phyloP scores from a whole-genome alignment of 2,888 invertebrate genomes.

The Diploptera punctata region DNA sequence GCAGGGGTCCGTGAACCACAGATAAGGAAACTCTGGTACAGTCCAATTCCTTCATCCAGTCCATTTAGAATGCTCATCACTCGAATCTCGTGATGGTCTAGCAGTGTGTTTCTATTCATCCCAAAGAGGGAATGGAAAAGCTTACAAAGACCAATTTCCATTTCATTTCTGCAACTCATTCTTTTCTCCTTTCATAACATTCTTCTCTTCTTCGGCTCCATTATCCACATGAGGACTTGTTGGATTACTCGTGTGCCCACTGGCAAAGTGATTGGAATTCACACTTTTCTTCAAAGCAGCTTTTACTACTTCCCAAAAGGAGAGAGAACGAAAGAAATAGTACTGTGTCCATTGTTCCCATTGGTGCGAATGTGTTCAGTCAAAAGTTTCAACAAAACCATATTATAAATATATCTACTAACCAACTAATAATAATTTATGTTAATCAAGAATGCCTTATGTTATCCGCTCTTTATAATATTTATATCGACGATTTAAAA shows the following conservation, averaged over 20 bases:
- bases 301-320: no score
- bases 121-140: not conserved
- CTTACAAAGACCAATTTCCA: constrained; percentile 13
- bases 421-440: no score
- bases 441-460: no score
- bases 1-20: no score
- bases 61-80: not conserved
- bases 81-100: not conserved
- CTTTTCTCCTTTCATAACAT: not conserved
- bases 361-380: no score
- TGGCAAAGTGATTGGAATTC: not conserved
- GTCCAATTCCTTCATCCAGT: constrained; percentile 8
- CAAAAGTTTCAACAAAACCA: no score
- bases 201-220: not conserved
- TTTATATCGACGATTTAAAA: no score
- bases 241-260: not conserved
- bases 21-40: no score
- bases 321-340: no score
- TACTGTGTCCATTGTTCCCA: no score
- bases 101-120: not conserved
- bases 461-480: no score
- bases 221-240: not conserved
- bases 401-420: no score
- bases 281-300: not conserved
- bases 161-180: constrained; percentile 15